These are phyloP conservation scores for Seira sanloemensis DNA, from an alignment of 2,888 invertebrate species.

Conservation along the genomic window DNA sequence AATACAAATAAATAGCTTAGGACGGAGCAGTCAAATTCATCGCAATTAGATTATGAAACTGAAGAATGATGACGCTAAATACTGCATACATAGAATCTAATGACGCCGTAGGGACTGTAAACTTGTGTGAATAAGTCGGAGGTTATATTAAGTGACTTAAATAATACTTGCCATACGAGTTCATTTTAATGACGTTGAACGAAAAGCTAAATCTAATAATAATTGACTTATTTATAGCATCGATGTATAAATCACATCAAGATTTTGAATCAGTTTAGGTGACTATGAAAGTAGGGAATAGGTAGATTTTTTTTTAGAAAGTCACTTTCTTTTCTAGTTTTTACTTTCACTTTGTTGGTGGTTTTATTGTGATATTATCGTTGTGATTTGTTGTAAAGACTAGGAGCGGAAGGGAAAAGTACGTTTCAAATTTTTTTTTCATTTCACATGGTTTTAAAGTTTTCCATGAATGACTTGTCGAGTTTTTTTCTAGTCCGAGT, in stretches of 20 bases:
- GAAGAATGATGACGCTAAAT: no score
- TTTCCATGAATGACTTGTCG: background rate
- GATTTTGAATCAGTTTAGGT: no score
- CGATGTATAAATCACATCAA: no score
- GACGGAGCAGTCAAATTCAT: no score
- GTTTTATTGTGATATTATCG: slow-evolving; percentile 55
- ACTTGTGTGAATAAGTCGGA: slow-evolving; percentile 60
- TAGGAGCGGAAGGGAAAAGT: background rate
- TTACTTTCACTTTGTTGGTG: slow-evolving; percentile 18
- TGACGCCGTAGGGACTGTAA: background rate
- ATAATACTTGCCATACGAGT: no score
- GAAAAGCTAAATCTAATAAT: no score
- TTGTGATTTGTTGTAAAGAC: slow-evolving; percentile 50
- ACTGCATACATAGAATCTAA: no score
- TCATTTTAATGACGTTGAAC: no score
- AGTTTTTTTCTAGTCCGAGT: slow-evolving; percentile 7
- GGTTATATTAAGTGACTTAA: slow-evolving; percentile 58
- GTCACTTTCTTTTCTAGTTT: background rate
- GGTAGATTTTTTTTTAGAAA: slow-evolving; percentile 20
- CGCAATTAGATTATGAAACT: no score
- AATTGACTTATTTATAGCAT: no score
- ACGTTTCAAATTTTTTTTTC: background rate
- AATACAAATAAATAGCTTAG: no score
- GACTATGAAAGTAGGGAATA: no score
- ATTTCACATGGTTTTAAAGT: background rate